Conservation (phyloP, 1,140 invertebrate species). For the Berghia stephanieae region DNA sequence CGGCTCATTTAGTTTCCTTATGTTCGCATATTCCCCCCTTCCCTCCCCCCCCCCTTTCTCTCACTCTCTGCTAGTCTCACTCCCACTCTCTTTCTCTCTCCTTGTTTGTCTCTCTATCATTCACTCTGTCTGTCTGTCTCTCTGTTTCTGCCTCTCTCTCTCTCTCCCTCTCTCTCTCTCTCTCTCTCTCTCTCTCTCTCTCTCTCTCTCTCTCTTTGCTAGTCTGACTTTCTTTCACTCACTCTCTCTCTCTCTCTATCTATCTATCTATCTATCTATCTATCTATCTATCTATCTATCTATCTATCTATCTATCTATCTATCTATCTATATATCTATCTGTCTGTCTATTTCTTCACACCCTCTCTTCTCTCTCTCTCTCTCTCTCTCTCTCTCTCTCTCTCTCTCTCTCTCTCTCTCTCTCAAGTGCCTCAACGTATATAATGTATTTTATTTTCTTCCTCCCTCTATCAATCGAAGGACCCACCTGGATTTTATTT, state of each 20-base stretch:
- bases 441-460: not conserved
- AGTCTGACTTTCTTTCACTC: not conserved
- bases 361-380: not conserved
- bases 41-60: not conserved
- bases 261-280: not conserved
- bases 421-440: not conserved
- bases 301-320: slow-evolving; percentile 22
- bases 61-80: not conserved
- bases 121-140: not conserved
- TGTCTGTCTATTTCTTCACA: no score
- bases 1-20: no score
- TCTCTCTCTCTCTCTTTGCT: slow-evolving; percentile 5
- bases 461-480: not conserved
- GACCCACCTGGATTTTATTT: no score
- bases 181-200: slow-evolving; percentile 6
- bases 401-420: not conserved
- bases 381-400: slow-evolving; percentile 8
- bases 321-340: no score
- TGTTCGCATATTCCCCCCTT: no score
- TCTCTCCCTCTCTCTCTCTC: slow-evolving; percentile 17
- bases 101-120: not conserved
- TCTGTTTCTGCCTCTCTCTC: slow-evolving; percentile 17
- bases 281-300: slow-evolving; percentile 15
- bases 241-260: no score
- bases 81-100: slow-evolving; percentile 14